Evolutionary conservation across 2,113 vertebrate species (phyloP).

Genomic region (Callionymus lyra): DNA sequence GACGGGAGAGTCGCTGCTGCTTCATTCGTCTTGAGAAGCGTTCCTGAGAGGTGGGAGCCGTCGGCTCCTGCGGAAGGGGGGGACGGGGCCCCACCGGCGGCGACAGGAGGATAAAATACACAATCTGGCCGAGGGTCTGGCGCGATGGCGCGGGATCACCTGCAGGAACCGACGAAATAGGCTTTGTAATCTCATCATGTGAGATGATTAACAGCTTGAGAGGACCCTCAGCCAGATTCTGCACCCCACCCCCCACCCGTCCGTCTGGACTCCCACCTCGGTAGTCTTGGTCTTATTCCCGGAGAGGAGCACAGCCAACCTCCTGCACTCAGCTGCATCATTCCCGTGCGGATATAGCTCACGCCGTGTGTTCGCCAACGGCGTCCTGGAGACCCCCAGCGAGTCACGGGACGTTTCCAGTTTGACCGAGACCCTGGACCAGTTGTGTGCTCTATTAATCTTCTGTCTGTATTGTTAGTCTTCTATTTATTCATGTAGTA

Average conservation of each 20-base stretch:
- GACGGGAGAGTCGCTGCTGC: conserved; percentile 28
- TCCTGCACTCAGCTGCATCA: conserved; percentile 13
- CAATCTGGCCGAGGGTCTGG: conserved; percentile 9
- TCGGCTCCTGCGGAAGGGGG: too few relatives aligned
- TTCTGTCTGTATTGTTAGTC: too few relatives aligned
- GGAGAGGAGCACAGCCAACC: conserved; percentile 32
- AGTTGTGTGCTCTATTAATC: too few relatives aligned
- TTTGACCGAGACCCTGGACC: too few relatives aligned
- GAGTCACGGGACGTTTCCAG: too few relatives aligned
- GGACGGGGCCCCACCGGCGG: too few relatives aligned
- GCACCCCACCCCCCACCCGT: too few relatives aligned
- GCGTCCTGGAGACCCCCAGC: too few relatives aligned
- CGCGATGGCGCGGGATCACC: neutral
- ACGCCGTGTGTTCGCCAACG: too few relatives aligned
- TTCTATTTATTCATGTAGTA: too few relatives aligned
- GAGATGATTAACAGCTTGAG: conserved; percentile 46
- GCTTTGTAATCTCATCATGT: conserved; percentile 44
- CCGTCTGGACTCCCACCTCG: conserved; percentile 7
- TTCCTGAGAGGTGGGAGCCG: conserved; percentile 27
- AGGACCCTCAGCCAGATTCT: conserved; percentile 32
- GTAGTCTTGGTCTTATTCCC: conserved; percentile 45
- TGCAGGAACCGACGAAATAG: conserved; percentile 23
- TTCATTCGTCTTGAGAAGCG: conserved; percentile 51
- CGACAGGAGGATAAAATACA: too few relatives aligned
- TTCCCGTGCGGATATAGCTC: conserved; percentile 16